A percentile compares a stretch with the other conserved stretches of the same genome.
These are phyloP conservation scores for Apteryx owenii DNA, from an alignment of 2,113 vertebrate genomes.

Conservation along the genomic window DNA sequence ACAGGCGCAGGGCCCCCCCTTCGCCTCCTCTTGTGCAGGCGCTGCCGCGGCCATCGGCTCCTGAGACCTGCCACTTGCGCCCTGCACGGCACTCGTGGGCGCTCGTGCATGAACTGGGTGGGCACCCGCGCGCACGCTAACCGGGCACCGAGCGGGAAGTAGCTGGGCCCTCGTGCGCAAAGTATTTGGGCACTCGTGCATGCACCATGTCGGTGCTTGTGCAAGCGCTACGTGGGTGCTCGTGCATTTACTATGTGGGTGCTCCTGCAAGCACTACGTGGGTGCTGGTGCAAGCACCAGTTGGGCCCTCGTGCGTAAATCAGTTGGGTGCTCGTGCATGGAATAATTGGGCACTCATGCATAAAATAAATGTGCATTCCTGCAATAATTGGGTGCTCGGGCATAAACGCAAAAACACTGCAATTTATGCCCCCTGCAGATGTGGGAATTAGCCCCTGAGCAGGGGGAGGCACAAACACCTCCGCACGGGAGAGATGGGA, in stretches of 20 bases:
- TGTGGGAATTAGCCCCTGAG: background rate
- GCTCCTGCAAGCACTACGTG: accelerated
- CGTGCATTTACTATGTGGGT: background rate
- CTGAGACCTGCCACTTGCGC: no score
- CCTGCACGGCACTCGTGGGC: no score
- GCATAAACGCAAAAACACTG: background rate
- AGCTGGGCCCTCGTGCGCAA: no score
- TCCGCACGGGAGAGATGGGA: background rate
- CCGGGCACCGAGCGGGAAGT: no score
- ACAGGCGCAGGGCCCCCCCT: no score
- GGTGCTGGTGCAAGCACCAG: background rate
- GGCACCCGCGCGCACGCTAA: no score
- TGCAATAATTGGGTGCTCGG: background rate
- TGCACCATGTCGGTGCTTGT: no score
- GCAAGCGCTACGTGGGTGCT: no score
- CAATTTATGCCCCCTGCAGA: accelerated
- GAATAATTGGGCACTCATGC: background rate
- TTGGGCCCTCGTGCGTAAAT: background rate
- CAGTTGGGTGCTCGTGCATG: background rate
- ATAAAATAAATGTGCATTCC: background rate
- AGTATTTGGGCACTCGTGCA: no score
- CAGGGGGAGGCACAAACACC: background rate
- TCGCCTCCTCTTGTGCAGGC: no score
- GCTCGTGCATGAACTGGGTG: no score
- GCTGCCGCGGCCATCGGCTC: no score